These are phyloP conservation scores for Tachuris rubrigastra DNA, from an alignment of 2,113 vertebrate genomes.

Conservation along the genomic window DNA sequence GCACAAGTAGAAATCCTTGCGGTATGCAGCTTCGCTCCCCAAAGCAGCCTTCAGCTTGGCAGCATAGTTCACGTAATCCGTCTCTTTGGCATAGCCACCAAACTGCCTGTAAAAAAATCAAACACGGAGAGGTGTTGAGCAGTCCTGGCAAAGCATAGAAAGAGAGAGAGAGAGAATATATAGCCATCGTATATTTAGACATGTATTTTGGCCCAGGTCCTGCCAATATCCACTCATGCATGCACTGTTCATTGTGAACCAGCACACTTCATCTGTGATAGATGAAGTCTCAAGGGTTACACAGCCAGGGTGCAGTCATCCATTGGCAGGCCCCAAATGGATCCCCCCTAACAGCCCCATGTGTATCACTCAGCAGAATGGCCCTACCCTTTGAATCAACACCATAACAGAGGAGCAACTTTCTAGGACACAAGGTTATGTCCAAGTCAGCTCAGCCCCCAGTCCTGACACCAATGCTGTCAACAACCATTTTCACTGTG, in stretches of 20 bases:
- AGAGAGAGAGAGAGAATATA: neutral
- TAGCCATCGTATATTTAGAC: neutral
- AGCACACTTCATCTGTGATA: neutral
- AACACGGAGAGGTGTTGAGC: neutral
- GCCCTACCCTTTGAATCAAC: neutral
- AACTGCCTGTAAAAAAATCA: constrained; percentile 80
- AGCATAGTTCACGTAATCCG: constrained; percentile 80
- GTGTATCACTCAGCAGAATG: neutral
- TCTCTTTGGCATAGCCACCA: constrained; percentile 88
- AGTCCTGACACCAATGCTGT: neutral
- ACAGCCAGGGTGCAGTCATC: neutral
- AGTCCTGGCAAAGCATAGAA: neutral
- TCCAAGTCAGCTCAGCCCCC: neutral
- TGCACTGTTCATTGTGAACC: neutral
- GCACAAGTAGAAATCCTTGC: constrained; percentile 85
- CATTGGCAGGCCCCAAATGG: neutral
- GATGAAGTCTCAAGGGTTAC: neutral
- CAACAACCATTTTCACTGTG: neutral
- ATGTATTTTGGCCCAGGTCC: neutral
- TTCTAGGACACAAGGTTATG: neutral
- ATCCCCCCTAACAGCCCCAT: neutral
- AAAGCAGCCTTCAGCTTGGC: constrained; percentile 80
- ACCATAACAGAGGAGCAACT: neutral
- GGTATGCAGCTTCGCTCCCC: constrained; percentile 80
- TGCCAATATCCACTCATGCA: neutral